Conservation (phyloP, 1,140 invertebrate species). For the Varroa destructor region DNA sequence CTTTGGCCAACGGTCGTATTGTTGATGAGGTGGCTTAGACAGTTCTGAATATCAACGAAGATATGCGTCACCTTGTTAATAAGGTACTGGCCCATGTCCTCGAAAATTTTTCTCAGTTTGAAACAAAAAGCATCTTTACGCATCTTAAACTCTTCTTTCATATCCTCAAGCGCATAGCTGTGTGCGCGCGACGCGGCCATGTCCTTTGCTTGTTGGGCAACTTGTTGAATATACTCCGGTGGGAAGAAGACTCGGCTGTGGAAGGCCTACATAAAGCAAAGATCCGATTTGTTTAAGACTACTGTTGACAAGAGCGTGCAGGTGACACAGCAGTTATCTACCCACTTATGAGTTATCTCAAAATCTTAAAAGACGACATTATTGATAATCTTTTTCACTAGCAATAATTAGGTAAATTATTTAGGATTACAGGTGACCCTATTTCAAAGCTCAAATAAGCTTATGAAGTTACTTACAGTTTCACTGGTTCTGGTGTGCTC, state of each 20-base stretch:
- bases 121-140: conserved; percentile 1
- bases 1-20: conserved; percentile 14
- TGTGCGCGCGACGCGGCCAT: neutral
- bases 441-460: too few species aligned
- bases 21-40: conserved; percentile 16
- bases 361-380: neutral
- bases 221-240: conserved; percentile 5
- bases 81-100: conserved; percentile 1
- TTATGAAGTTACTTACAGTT: neutral
- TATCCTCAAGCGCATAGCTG: conserved; percentile 12
- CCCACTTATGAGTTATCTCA: neutral
- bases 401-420: too few species aligned
- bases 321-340: too few species aligned
- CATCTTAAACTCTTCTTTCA: conserved; percentile 7
- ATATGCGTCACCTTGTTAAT: conserved; percentile 6
- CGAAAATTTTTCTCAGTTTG: conserved; percentile 12
- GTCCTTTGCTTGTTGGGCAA: conserved; percentile 12
- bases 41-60: conserved; percentile 12
- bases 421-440: too few species aligned
- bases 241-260: conserved; percentile 17
- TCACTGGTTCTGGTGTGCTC: conserved; percentile 20
- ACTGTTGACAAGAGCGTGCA: too few species aligned
- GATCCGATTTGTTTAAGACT: too few species aligned
- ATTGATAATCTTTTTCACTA: neutral
- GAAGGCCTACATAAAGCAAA: conserved; percentile 1